Evolutionary conservation across 2,797 vertebrate genomes (phyloP).

Genomic region (Micrastur ruficollis): DNA sequence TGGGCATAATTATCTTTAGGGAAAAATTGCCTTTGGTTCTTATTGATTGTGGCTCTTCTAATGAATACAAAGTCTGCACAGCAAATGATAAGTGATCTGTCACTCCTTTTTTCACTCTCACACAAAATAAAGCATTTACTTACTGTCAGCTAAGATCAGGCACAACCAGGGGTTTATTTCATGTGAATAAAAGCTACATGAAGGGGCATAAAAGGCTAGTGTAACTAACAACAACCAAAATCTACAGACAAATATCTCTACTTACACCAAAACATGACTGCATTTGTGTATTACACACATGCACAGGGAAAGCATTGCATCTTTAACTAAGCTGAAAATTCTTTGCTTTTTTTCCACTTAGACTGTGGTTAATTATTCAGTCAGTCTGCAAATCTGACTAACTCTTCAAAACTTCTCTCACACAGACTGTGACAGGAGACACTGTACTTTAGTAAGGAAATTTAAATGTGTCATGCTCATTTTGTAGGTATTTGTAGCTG

Average conservation of each 20-base stretch:
- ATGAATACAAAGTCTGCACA: not conserved
- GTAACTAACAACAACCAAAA: not conserved
- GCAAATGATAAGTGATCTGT: not conserved
- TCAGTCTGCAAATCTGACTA: not conserved
- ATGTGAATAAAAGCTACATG: not conserved
- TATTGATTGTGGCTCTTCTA: slow-evolving; percentile 5
- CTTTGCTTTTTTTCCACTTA: not conserved
- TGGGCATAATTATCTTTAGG: not conserved
- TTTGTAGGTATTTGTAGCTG: not conserved
- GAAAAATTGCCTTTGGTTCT: not conserved
- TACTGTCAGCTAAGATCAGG: not conserved
- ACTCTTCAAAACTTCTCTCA: not conserved
- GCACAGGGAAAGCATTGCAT: not conserved
- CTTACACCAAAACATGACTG: not conserved
- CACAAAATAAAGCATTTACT: not conserved
- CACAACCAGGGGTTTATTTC: not conserved
- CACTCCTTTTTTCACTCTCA: not conserved
- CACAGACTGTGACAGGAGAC: not conserved
- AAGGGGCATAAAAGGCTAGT: not conserved
- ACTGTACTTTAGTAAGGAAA: not conserved
- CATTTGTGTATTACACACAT: not conserved
- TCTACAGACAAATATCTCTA: not conserved
- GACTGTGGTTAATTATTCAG: not conserved
- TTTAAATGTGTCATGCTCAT: not conserved
- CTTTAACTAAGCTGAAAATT: not conserved